Conservation (phyloP, 2,888 invertebrate species). For the Aphodius sticticus region DNA sequence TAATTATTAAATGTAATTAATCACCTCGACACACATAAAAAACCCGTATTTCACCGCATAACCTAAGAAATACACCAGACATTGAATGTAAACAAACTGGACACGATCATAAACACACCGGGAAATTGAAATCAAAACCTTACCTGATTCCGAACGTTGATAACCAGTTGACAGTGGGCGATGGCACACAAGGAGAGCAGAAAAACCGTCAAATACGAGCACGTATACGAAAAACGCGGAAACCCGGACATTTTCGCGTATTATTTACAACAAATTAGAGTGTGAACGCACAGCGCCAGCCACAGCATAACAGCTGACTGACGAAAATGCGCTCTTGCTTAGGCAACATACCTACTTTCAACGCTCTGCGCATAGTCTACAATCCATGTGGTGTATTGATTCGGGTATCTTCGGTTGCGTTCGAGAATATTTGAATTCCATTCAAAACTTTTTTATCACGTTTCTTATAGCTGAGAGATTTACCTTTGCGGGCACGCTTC, state of each 20-base stretch:
- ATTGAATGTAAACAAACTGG: neutral
- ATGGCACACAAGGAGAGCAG: slow-evolving; percentile 46
- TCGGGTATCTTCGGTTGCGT: slow-evolving; percentile 31
- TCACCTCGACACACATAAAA: neutral
- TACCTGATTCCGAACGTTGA: slow-evolving; percentile 59
- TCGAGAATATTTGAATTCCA: slow-evolving; percentile 20
- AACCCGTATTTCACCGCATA: neutral
- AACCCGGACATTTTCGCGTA: slow-evolving; percentile 41
- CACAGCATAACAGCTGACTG: slow-evolving; percentile 47
- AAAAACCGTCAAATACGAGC: slow-evolving; percentile 15
- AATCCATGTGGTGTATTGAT: slow-evolving; percentile 37
- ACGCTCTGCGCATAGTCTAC: slow-evolving; percentile 33
- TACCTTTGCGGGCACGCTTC: too few species aligned
- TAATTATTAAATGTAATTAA: neutral
- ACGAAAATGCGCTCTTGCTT: slow-evolving; percentile 46
- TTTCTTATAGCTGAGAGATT: too few species aligned
- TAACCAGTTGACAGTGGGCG: slow-evolving; percentile 53
- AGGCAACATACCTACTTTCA: slow-evolving; percentile 33
- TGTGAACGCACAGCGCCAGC: slow-evolving; percentile 40
- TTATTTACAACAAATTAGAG: slow-evolving; percentile 42
- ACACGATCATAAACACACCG: neutral
- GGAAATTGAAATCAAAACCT: slow-evolving; percentile 30
- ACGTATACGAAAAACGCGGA: slow-evolving; percentile 28
- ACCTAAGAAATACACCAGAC: neutral
- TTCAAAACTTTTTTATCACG: neutral